A percentile compares a stretch with the other conserved stretches of the same genome.
These are phyloP conservation scores for Watsonalla cultraria DNA, from an alignment of 2,888 invertebrate species.

Conservation along the genomic window DNA sequence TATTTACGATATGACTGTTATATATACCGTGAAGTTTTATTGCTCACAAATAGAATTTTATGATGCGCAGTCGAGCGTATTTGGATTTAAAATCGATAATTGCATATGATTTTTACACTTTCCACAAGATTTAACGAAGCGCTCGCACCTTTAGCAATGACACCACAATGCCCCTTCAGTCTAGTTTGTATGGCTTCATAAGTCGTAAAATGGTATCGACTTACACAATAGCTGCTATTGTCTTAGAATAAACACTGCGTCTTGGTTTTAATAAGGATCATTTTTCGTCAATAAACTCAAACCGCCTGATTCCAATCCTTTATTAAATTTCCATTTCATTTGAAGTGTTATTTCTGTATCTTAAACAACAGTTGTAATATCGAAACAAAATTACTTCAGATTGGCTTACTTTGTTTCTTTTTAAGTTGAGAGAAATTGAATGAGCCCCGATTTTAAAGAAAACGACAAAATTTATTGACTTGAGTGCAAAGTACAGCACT, in stretches of 20 bases:
- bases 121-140: constrained; percentile 43
- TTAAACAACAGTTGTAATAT: neutral
- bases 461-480: neutral
- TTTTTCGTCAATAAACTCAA: neutral
- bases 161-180: constrained; percentile 61
- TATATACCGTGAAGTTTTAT: constrained; percentile 39
- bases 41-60: constrained; percentile 25
- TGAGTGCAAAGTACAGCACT: neutral
- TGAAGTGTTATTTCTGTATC: neutral
- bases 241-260: constrained; percentile 57
- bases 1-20: constrained; percentile 43
- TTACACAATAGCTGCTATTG: constrained; percentile 72
- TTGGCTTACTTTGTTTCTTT: neutral
- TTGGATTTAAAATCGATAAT: constrained; percentile 10
- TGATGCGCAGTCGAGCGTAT: constrained; percentile 12
- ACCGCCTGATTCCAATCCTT: neutral
- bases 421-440: neutral
- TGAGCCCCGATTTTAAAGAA: neutral
- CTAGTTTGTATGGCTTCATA: constrained; percentile 68
- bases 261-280: constrained; percentile 7
- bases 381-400: neutral
- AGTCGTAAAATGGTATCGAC: constrained; percentile 72
- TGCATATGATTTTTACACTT: neutral
- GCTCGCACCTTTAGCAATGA: constrained; percentile 59
- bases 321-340: neutral